A percentile compares a stretch with the other conserved stretches of the same genome.
phyloP scores from a whole-genome alignment of 2,113 vertebrate species.

The Lophius piscatorius region DNA sequence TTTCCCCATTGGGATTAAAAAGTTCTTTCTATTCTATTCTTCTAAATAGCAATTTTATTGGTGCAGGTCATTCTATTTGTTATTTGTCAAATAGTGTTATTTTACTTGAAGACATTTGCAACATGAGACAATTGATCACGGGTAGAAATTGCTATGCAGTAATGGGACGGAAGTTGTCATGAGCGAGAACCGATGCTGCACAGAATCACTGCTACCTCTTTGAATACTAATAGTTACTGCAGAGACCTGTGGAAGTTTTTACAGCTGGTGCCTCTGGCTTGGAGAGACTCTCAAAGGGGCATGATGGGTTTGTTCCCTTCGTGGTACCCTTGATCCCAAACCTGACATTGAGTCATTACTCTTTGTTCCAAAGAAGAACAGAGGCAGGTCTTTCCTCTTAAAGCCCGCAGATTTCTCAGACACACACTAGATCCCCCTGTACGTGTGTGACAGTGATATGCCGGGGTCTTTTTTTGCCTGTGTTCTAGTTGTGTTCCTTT shows the following conservation, averaged over 20 bases:
- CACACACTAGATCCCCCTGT: not conserved
- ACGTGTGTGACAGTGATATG: not conserved
- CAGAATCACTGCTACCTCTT: not conserved
- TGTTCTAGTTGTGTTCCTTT: conserved; percentile 9
- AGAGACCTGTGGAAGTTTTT: not conserved
- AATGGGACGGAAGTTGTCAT: not conserved
- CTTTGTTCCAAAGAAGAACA: conserved; percentile 26
- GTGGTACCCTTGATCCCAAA: not conserved
- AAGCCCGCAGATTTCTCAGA: conserved; percentile 20
- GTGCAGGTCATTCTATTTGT: too few relatives aligned
- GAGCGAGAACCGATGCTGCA: not conserved
- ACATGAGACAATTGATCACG: not conserved
- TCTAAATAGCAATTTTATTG: too few relatives aligned
- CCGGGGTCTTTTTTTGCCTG: conserved; percentile 2
- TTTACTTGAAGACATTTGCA: not conserved
- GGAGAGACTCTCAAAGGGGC: not conserved
- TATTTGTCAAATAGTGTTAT: too few relatives aligned
- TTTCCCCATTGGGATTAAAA: too few relatives aligned
- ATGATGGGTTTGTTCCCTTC: not conserved
- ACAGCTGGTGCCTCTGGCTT: conserved; percentile 1
- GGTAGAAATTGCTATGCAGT: not conserved
- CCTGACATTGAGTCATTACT: conserved; percentile 27
- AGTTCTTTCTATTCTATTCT: too few relatives aligned
- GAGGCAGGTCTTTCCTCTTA: conserved; percentile 15
- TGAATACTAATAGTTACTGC: not conserved